Base-by-base conservation (phyloP, 2,797 vertebrate species). In the Knipowitschia caucasica region DNA sequence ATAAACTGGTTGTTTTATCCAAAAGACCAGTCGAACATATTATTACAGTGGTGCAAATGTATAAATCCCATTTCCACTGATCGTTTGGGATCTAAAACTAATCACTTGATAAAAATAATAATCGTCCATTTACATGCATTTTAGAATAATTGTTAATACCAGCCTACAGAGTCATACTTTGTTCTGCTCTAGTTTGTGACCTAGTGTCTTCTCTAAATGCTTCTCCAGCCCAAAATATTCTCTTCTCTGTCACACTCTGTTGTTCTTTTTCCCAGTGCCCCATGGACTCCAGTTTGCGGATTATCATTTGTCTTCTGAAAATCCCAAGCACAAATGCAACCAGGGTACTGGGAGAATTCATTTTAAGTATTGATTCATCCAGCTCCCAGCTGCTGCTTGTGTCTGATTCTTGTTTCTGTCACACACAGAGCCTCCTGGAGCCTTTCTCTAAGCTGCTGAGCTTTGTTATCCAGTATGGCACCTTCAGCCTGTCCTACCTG, bases 301-400 rank as follows among this genome's bases (percentile, higher is more conserved):
- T 98, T 75, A 98, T 99, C 86, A 95, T 99, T 84, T 98, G 96
- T 80, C 88, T 99, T 60, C 79, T 99, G 86, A 99, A 99, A 91
- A 99, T 99, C 74, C 95, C 96, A 4, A 92, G 94, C 15, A 92
- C 92, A 42, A 99, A 94, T 83, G 94, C 95, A 69, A 94, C 94
- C 34, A 89, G 97, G 90, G 97, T 99, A 89, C 90, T 91, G 81
- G 24, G 10, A 26, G 35, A 34, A 21, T 59, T 33, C 30, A 21
- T 44, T 53, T 45, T 5, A 50, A 26, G 29, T 15, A 27, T 46
- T 25, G 1, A 47, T 62, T 35, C 20, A 12, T 54, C 6, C 23
- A 62, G 62, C 56, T 50, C 40, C 31, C 12, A 21, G 36, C 18
- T 7, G 9, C 43, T 23, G 59, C 67, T 21, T 30, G 53, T 33